phyloP scores from a whole-genome alignment of 2,113 vertebrate genomes.

The Potamarius usumacintae region DNA sequence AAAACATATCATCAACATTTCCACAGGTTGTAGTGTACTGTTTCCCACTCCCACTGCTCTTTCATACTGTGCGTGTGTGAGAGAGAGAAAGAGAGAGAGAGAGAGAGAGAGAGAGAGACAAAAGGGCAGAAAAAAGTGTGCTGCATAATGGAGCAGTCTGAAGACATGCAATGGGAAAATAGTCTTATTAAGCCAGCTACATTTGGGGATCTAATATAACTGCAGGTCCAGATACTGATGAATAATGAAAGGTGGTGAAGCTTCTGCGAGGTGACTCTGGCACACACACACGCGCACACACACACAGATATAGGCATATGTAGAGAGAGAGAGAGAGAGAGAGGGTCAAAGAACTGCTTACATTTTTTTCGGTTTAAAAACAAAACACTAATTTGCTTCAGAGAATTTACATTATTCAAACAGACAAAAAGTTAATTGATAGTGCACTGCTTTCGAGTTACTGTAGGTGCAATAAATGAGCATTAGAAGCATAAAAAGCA shows the following conservation, averaged over 20 bases:
- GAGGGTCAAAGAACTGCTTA: not conserved
- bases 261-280: not conserved
- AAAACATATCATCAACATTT: not conserved
- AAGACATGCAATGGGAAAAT: not conserved
- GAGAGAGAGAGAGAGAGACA: not conserved
- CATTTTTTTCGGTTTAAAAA: not conserved
- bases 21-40: not conserved
- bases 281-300: not conserved
- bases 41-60: not conserved
- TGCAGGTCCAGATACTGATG: slow-evolving; percentile 5
- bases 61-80: not conserved
- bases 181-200: slow-evolving; percentile 34
- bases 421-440: not conserved
- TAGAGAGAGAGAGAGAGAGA: too few relatives aligned
- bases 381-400: not conserved
- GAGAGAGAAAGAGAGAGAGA: not conserved
- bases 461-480: not conserved
- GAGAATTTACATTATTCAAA: not conserved
- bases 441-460: not conserved
- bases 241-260: slow-evolving; percentile 28
- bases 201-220: slow-evolving; percentile 10
- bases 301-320: not conserved
- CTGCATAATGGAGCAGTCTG: not conserved
- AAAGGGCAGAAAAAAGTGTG: not conserved
- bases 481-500: not conserved